These are phyloP conservation scores for Plectrocnemia conspersa DNA, from an alignment of 1,140 invertebrate species.

Conservation along the genomic window DNA sequence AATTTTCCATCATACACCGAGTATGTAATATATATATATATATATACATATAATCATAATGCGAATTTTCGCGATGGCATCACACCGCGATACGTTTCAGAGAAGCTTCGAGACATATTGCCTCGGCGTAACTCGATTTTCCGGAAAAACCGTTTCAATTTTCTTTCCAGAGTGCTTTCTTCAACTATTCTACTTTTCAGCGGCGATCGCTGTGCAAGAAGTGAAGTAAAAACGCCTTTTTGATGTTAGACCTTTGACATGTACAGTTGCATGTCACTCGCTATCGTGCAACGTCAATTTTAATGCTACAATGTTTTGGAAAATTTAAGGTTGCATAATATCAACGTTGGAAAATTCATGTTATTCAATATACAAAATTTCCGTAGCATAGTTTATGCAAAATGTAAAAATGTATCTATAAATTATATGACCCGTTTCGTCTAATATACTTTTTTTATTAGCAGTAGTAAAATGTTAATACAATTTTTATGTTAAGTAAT, in stretches of 20 bases:
- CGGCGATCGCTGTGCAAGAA: neutral
- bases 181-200: neutral
- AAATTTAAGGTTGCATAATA: too few relatives aligned
- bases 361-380: too few relatives aligned
- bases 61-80: conserved; percentile 14
- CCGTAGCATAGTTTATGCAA: too few relatives aligned
- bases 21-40: too few relatives aligned
- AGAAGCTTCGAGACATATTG: conserved; percentile 17
- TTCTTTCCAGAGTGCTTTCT: conserved; percentile 4
- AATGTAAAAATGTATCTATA: too few relatives aligned
- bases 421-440: too few relatives aligned
- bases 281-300: neutral
- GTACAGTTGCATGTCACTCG: neutral
- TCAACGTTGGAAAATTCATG: too few relatives aligned
- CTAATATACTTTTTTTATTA: too few relatives aligned
- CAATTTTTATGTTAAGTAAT: too few relatives aligned
- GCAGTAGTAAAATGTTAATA: too few relatives aligned
- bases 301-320: neutral
- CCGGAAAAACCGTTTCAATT: conserved; percentile 12
- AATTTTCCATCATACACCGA: too few relatives aligned
- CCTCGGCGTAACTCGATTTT: conserved; percentile 16
- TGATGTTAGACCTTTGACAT: neutral
- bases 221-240: neutral
- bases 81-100: conserved; percentile 9
- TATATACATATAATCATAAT: too few relatives aligned